Percentiles rank a stretch among this genome's conserved stretches.
Evolutionary conservation across 1,140 invertebrate genomes (phyloP).

Genomic region (Macrosteles quadrilineatus): DNA sequence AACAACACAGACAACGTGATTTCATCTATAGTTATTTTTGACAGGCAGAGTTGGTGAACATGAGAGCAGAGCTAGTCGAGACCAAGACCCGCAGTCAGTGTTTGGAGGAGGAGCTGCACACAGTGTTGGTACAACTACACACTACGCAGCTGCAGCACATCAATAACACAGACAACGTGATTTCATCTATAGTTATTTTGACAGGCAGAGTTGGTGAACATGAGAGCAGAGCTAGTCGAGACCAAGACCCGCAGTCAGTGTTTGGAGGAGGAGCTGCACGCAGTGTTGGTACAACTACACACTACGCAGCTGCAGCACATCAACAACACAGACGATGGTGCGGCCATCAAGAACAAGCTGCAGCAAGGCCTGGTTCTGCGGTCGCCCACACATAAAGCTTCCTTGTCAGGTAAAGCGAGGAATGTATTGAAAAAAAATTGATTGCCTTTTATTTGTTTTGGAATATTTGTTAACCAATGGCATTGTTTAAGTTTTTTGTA

Average conservation of each 20-base stretch:
- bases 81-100: slow-evolving; percentile 59
- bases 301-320: slow-evolving; percentile 55
- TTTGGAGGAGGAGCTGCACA: slow-evolving; percentile 64
- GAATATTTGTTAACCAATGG: too few relatives aligned
- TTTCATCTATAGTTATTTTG: slow-evolving; percentile 39
- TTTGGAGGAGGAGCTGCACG: slow-evolving; percentile 64
- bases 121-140: slow-evolving; percentile 63
- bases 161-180: too few relatives aligned
- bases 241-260: slow-evolving; percentile 59
- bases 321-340: slow-evolving; percentile 42
- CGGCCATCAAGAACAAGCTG: slow-evolving; percentile 49
- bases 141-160: slow-evolving; percentile 54
- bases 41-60: slow-evolving; percentile 72
- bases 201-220: slow-evolving; percentile 72
- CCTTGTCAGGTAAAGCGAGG: slow-evolving; percentile 31
- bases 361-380: slow-evolving; percentile 50
- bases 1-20: too few relatives aligned
- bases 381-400: slow-evolving; percentile 45
- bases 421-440: too few relatives aligned
- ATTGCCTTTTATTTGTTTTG: too few relatives aligned
- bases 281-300: slow-evolving; percentile 63
- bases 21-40: too few relatives aligned
- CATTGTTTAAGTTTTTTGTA: too few relatives aligned
- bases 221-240: slow-evolving; percentile 68
- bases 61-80: slow-evolving; percentile 68